A percentile compares a stretch with the other conserved stretches of the same genome.
phyloP scores from a whole-genome alignment of 2,113 vertebrate genomes.

The Ursus arctos region DNA sequence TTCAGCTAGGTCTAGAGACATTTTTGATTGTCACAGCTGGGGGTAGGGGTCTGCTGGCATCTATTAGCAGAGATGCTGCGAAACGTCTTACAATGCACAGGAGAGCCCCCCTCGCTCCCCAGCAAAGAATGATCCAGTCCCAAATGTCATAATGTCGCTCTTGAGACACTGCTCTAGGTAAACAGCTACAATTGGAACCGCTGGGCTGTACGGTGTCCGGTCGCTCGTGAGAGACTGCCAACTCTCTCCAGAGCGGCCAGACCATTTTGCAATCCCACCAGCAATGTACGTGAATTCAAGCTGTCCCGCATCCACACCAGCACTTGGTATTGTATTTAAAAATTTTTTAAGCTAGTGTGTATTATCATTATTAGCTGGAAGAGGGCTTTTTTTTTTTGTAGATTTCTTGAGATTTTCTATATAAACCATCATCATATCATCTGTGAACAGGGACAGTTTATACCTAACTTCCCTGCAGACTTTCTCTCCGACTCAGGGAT shows the following conservation, averaged over 20 bases:
- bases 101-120: fast-evolving
- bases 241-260: background rate
- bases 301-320: too few species aligned
- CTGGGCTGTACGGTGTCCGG: fast-evolving
- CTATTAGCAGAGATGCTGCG: background rate
- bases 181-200: background rate
- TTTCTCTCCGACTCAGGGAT: background rate
- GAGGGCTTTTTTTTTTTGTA: background rate
- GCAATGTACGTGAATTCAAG: background rate
- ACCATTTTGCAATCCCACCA: background rate
- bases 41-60: background rate
- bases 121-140: background rate
- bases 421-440: background rate
- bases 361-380: background rate
- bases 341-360: background rate
- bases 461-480: background rate
- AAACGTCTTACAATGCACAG: background rate
- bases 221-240: background rate
- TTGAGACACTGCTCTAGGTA: background rate
- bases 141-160: fast-evolving
- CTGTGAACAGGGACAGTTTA: background rate
- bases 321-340: background rate
- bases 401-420: background rate
- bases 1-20: background rate
- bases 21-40: fast-evolving